Evolutionary conservation across 2,113 vertebrate genomes (phyloP).

Genomic region (Podiceps cristatus): DNA sequence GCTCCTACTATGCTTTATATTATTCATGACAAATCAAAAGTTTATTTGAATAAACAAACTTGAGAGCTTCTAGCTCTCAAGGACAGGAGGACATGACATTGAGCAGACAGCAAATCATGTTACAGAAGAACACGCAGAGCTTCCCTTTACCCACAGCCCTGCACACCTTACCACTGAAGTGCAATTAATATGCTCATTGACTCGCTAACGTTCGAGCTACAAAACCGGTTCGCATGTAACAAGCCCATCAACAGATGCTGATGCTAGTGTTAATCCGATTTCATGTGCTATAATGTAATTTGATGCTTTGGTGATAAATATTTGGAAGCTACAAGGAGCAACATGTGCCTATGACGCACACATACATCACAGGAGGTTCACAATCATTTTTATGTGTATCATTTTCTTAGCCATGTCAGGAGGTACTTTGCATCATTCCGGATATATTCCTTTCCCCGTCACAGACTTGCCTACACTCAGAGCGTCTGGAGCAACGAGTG

Average conservation of each 20-base stretch:
- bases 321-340: neutral
- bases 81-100: neutral
- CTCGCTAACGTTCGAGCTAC: neutral
- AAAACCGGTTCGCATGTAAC: neutral
- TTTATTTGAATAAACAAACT: too few species aligned
- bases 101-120: neutral
- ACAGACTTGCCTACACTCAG: neutral
- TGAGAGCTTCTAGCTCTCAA: neutral
- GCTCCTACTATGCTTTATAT: neutral
- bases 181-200: neutral
- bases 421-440: neutral
- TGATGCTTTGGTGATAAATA: neutral
- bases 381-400: neutral
- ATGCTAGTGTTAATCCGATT: neutral
- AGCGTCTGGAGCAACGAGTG: neutral
- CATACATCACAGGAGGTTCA: neutral
- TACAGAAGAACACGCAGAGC: neutral
- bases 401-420: neutral
- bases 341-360: neutral
- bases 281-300: neutral
- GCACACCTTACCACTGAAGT: neutral
- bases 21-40: neutral
- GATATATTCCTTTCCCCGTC: neutral
- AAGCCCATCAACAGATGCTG: neutral
- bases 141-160: neutral